phyloP scores from a whole-genome alignment of 2,888 invertebrate species.

The Pseudococcus longispinus region DNA sequence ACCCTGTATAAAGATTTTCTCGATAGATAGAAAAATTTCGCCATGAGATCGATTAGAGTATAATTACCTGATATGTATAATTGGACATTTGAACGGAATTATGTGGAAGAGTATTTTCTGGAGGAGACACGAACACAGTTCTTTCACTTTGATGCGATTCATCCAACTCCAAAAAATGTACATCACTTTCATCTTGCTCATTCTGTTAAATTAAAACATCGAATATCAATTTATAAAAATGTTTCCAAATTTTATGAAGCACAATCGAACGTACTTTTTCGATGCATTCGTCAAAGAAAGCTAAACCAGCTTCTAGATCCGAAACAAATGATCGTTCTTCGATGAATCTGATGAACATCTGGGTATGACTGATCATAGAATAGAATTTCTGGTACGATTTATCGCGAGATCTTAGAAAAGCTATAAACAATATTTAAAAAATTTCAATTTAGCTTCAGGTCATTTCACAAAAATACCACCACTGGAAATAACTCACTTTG shows the following conservation, averaged over 20 bases:
- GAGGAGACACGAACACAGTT: slow-evolving; percentile 94
- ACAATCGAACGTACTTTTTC: slow-evolving; percentile 69
- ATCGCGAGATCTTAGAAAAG: slow-evolving; percentile 87
- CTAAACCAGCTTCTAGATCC: slow-evolving; percentile 94
- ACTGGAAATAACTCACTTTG: slow-evolving; percentile 65
- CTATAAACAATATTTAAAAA: slow-evolving; percentile 60
- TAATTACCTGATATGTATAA: slow-evolving; percentile 61
- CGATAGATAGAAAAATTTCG: no score
- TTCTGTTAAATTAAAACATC: slow-evolving; percentile 60
- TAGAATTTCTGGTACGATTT: slow-evolving; percentile 90
- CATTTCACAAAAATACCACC: neutral
- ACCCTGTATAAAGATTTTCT: no score
- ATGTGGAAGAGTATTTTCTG: slow-evolving; percentile 68
- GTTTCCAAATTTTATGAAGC: neutral
- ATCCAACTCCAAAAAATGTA: slow-evolving; percentile 82
- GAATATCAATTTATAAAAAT: neutral
- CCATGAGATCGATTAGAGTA: no score
- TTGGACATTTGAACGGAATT: slow-evolving; percentile 56
- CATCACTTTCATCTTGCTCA: slow-evolving; percentile 66
- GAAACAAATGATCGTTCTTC: slow-evolving; percentile 98
- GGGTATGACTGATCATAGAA: slow-evolving; percentile 86
- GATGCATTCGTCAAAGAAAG: slow-evolving; percentile 96
- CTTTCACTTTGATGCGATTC: slow-evolving; percentile 82
- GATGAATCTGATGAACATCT: slow-evolving; percentile 98
- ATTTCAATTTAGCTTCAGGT: no score